These are phyloP conservation scores for Drosophila sproati DNA, from an alignment of 1,140 invertebrate species.

Conservation along the genomic window DNA sequence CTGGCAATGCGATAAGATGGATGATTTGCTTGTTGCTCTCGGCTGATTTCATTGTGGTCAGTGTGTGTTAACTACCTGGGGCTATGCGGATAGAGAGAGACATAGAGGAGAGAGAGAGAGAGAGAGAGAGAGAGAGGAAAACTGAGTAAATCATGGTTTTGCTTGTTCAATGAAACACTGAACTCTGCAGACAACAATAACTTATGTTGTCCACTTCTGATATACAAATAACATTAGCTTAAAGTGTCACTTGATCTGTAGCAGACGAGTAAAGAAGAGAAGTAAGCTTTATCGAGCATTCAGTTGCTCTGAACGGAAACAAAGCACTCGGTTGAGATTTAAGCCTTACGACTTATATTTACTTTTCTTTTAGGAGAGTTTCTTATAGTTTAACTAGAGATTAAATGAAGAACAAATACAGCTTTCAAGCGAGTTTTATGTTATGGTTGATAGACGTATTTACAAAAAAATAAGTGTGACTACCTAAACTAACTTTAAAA, in stretches of 20 bases:
- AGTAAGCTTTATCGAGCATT: too few species aligned
- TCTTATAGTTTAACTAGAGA: too few species aligned
- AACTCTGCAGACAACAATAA: background rate
- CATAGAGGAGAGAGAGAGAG: background rate
- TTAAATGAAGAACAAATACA: too few species aligned
- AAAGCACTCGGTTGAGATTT: background rate
- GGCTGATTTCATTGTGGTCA: conserved; percentile 50
- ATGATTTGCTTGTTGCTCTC: conserved; percentile 38
- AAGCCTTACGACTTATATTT: background rate
- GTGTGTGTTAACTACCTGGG: conserved; percentile 14
- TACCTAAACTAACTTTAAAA: too few species aligned
- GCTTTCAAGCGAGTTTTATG: too few species aligned
- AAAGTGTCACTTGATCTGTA: conserved; percentile 3
- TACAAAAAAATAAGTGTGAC: too few species aligned
- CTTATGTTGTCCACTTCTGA: background rate
- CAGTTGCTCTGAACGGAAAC: background rate
- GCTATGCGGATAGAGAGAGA: background rate
- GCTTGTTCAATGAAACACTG: background rate
- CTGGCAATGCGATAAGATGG: conserved; percentile 10
- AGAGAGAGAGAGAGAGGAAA: too few species aligned
- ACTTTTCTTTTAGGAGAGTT: too few species aligned
- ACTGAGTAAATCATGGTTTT: background rate
- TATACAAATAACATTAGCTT: conserved; percentile 6
- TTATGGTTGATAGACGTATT: too few species aligned
- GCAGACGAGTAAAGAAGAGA: background rate